phyloP scores from a whole-genome alignment of 2,797 vertebrate genomes.

The Phylloscopus collybita region DNA sequence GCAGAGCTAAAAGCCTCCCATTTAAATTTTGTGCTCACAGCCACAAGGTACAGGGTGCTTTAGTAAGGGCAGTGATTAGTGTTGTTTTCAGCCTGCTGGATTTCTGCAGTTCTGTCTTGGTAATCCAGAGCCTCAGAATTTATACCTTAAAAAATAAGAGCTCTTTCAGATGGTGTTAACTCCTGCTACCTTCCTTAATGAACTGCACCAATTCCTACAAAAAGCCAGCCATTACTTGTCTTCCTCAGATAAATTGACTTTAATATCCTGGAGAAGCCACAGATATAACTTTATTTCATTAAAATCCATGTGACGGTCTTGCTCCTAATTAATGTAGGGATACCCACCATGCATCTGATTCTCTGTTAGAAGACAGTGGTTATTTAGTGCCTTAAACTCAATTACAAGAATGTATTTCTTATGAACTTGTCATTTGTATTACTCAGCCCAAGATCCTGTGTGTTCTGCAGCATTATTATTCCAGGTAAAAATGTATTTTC shows the following conservation, averaged over 20 bases:
- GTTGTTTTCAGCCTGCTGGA: neutral
- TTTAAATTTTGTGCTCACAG: neutral
- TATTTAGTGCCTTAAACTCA: slow-evolving; percentile 37
- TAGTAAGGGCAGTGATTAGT: neutral
- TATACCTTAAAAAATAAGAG: neutral
- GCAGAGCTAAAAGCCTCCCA: neutral
- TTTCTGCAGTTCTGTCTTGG: neutral
- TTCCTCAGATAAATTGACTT: slow-evolving; percentile 41
- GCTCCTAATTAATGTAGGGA: slow-evolving; percentile 23
- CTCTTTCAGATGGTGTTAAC: neutral
- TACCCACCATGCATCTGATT: neutral
- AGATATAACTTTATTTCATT: slow-evolving; percentile 38
- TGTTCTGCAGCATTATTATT: slow-evolving; percentile 21
- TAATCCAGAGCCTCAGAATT: neutral
- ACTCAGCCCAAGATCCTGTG: neutral
- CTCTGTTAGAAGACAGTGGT: slow-evolving; percentile 14
- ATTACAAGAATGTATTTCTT: slow-evolving; percentile 37
- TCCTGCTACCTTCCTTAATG: neutral
- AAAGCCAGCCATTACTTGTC: neutral
- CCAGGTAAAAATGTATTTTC: slow-evolving; percentile 5
- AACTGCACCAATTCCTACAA: neutral
- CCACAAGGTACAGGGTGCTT: neutral
- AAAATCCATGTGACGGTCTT: slow-evolving; percentile 3
- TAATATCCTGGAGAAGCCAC: slow-evolving; percentile 20
- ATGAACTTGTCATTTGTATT: slow-evolving; percentile 12